Conservation (phyloP, 2,797 vertebrate genomes). For the Leptoclinus maculatus region DNA sequence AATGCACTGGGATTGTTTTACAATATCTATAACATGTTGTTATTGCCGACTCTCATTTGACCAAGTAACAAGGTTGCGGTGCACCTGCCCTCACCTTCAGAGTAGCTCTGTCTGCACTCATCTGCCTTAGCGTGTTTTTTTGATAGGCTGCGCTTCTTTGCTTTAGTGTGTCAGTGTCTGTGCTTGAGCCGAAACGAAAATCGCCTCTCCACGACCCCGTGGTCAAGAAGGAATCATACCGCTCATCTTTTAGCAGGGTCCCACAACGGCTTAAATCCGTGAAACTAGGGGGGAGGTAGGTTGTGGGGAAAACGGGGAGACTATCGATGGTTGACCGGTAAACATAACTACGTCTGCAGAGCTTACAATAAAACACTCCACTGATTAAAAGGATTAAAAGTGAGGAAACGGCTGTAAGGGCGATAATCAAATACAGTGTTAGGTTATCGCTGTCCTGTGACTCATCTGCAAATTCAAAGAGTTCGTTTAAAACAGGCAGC, state of each 20-base stretch:
- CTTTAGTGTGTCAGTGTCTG: conserved; percentile 78
- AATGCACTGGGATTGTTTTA: neutral
- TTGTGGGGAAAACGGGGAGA: conserved; percentile 74
- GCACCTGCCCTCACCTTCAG: conserved; percentile 67
- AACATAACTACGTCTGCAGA: conserved; percentile 64
- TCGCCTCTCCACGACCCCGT: conserved; percentile 83
- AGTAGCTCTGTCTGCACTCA: conserved; percentile 65
- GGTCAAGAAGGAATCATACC: conserved; percentile 83
- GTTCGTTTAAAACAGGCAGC: conserved; percentile 71
- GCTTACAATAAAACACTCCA: conserved; percentile 68
- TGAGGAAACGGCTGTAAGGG: conserved; percentile 66
- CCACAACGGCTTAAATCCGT: conserved; percentile 74
- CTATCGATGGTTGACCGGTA: conserved; percentile 62
- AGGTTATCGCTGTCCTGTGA: conserved; percentile 59
- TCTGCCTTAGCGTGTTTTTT: conserved; percentile 65
- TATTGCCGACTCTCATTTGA: conserved; percentile 39
- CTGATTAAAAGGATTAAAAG: conserved; percentile 76
- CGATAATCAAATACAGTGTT: conserved; percentile 76
- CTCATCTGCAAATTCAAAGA: conserved; percentile 70
- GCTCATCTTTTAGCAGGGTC: conserved; percentile 77
- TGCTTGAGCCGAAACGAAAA: conserved; percentile 79
- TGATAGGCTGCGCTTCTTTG: conserved; percentile 77
- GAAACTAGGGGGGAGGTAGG: conserved; percentile 78
- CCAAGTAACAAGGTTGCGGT: conserved; percentile 66
- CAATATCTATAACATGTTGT: neutral